phyloP scores from a whole-genome alignment of 2,888 invertebrate species.

The Dryococelus australis region DNA sequence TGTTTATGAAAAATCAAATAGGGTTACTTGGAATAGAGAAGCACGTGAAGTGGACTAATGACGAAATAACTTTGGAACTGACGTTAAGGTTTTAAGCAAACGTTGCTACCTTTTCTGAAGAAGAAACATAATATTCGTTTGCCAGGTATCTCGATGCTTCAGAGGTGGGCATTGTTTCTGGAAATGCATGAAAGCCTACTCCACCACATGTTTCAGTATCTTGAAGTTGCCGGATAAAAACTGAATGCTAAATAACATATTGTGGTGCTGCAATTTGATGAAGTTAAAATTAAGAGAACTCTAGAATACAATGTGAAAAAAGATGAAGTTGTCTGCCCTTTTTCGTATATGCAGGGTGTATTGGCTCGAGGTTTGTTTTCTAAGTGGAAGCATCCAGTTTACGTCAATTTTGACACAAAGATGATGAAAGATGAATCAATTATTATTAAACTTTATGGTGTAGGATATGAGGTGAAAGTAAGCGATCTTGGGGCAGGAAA shows the following conservation, averaged over 20 bases:
- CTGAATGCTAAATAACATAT: background rate
- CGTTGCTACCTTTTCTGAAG: background rate
- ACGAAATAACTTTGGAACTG: background rate
- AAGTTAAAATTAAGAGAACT: background rate
- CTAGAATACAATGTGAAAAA: too few species aligned
- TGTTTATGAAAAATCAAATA: background rate
- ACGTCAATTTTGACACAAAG: background rate
- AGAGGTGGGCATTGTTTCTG: too few species aligned
- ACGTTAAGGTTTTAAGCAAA: background rate
- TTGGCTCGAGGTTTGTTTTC: background rate
- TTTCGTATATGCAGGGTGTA: constrained; percentile 12
- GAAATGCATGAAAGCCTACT: too few species aligned
- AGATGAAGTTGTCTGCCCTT: background rate
- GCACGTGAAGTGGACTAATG: constrained; percentile 3
- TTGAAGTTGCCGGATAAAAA: background rate
- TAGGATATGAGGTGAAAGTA: background rate
- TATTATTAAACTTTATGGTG: background rate
- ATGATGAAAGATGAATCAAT: background rate
- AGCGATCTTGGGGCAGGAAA: constrained; percentile 12
- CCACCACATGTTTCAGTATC: background rate
- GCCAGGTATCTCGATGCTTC: too few species aligned
- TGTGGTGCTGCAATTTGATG: background rate
- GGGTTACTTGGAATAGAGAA: background rate
- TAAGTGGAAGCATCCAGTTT: background rate
- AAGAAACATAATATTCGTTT: background rate